These are phyloP conservation scores for Mobula birostris DNA, from an alignment of 2,113 vertebrate genomes.

Conservation along the genomic window DNA sequence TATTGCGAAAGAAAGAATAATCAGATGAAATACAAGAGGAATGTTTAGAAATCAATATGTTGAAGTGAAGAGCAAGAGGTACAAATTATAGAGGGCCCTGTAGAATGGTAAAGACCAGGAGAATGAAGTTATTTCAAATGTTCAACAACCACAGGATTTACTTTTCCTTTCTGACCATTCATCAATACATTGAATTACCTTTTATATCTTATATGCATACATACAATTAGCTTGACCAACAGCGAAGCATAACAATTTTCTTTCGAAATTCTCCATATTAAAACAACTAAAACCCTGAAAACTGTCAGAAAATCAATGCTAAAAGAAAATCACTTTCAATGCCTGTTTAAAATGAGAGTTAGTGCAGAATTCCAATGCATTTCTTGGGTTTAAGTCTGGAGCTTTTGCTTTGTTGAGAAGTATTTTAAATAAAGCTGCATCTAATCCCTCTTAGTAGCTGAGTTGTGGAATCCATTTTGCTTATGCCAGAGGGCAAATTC, in stretches of 20 bases:
- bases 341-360: background rate
- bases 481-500: background rate
- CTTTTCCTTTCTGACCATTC: background rate
- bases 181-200: background rate
- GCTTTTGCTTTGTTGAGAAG: background rate
- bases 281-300: background rate
- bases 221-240: too few relatives aligned
- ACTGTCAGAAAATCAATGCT: background rate
- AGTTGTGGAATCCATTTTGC: background rate
- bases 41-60: too few relatives aligned
- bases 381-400: background rate
- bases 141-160: too few relatives aligned
- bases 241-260: background rate
- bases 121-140: too few relatives aligned
- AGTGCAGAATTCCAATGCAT: background rate
- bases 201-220: background rate
- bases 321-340: background rate
- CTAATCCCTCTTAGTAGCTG: background rate
- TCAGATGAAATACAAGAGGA: background rate
- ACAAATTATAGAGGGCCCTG: too few relatives aligned
- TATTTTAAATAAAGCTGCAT: background rate
- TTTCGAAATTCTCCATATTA: background rate
- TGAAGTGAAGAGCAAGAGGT: too few relatives aligned
- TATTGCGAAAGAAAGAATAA: too few relatives aligned
- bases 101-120: too few relatives aligned